Base-by-base conservation (phyloP, 2,888 invertebrate genomes). In the Dasysyrphus albostriatus region DNA sequence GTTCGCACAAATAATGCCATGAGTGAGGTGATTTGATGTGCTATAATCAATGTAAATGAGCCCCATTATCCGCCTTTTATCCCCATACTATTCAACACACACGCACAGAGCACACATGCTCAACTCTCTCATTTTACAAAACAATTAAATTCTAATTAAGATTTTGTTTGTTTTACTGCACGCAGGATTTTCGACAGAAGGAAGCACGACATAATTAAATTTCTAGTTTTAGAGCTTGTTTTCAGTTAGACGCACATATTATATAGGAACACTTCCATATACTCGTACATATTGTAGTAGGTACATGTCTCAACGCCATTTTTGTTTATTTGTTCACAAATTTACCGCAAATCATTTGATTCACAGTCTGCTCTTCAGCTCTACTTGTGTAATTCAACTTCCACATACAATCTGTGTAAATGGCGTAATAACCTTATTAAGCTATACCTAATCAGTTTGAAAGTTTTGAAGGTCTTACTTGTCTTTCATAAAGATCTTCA, bases 61-160 rank as follows among this genome's bases (percentile, higher is more conserved):
- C 74, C 16, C 42, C 80, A 61, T 42, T 58, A 49, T n/a, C 42
- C 67, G 37, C 12, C 42, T 56, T 39, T 14, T 14, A 34, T 16
- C 10, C 37, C 14, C n/a, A n/a, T 2, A 37, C 56, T 34, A 6
- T 14, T n/a, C 10, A n/a, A 37, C 39, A 39, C 29, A 77, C 12
- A 37, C 49, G 58, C 34, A 54, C 44, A 32, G 29, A 39, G 58
- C 34, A 54, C 44, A 32, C 42, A 39, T 7, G 16, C 12, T 7
- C 1, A 37, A 29, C 44, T 24, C 10, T 34, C 49, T 37, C 81
- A 74, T 75, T 83, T 75, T 67, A 44, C 83, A 44, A 83, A 83
- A 79, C 75, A 83, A 87, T 85, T 85, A 82, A 82, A 82, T 82
- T 85, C 77, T 85, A 85, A 85, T 85, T 82, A 85, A 82, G 82